phyloP scores from a whole-genome alignment of 2,113 vertebrate species.

The Chlorodrepanis virens region DNA sequence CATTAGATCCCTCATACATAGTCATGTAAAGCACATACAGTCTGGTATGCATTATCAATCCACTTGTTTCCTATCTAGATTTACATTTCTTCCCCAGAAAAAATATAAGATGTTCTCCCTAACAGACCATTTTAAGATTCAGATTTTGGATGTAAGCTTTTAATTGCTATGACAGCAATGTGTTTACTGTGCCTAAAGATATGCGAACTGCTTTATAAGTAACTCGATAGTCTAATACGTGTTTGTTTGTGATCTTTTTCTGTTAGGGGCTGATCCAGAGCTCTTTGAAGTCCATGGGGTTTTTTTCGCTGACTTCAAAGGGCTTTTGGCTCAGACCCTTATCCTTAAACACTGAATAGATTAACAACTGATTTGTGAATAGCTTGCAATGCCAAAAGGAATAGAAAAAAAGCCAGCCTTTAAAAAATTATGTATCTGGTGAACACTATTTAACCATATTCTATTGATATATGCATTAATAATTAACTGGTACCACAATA shows the following conservation, averaged over 20 bases:
- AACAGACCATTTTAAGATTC: background rate
- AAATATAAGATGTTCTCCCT: background rate
- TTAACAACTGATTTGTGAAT: conserved; percentile 47
- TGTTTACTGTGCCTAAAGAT: conserved; percentile 40
- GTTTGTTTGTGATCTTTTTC: conserved; percentile 33
- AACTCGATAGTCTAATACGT: background rate
- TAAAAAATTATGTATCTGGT: background rate
- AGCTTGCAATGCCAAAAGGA: background rate
- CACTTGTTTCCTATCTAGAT: background rate
- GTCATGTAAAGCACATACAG: background rate
- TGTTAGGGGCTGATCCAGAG: conserved; percentile 12
- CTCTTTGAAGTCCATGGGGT: background rate
- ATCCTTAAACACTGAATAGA: conserved; percentile 52
- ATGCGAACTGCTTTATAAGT: background rate
- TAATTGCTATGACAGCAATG: conserved; percentile 34
- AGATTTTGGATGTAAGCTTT: background rate
- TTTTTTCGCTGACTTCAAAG: conserved; percentile 47
- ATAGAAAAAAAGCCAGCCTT: background rate
- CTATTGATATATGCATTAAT: conserved; percentile 8
- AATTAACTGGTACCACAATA: background rate
- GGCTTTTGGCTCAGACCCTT: conserved; percentile 17
- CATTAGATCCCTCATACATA: background rate
- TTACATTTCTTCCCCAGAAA: background rate
- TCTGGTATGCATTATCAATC: background rate
- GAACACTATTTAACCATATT: background rate